Evolutionary conservation across 2,888 invertebrate genomes (phyloP).

Genomic region (Cantharis lateralis): DNA sequence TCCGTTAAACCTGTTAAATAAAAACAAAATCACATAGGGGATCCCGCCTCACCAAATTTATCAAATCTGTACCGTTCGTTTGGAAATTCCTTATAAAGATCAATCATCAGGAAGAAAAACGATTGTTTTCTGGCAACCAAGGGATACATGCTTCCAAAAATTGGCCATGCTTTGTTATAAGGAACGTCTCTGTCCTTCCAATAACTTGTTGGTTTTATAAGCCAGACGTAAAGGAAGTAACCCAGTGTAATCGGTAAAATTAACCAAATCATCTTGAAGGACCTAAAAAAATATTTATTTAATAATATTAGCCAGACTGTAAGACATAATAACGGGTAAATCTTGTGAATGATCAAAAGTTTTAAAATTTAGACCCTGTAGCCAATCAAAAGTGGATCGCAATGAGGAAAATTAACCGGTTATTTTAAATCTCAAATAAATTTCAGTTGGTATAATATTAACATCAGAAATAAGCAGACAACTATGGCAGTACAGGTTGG

Average conservation of each 20-base stretch:
- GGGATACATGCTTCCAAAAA: conserved; percentile 34
- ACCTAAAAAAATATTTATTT: neutral
- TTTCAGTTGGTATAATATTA: too few relatives aligned
- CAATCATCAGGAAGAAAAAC: neutral
- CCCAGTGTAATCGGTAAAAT: neutral
- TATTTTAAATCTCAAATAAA: too few relatives aligned
- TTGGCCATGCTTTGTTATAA: conserved; percentile 26
- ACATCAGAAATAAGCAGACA: too few relatives aligned
- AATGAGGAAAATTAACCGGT: too few relatives aligned
- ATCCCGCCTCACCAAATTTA: too few relatives aligned
- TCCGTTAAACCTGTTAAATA: neutral
- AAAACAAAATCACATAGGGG: too few relatives aligned
- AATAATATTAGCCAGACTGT: too few relatives aligned
- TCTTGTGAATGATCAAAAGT: too few relatives aligned
- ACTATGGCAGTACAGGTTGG: too few relatives aligned
- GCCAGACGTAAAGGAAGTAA: conserved; percentile 49
- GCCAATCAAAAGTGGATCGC: too few relatives aligned
- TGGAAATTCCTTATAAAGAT: conserved; percentile 8
- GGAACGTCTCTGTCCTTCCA: conserved; percentile 9
- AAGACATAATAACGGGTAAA: too few relatives aligned
- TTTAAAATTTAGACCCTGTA: too few relatives aligned
- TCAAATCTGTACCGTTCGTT: neutral
- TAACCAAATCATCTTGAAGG: neutral
- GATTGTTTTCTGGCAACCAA: neutral
- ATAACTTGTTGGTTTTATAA: conserved; percentile 47